phyloP scores from a whole-genome alignment of 2,113 vertebrate genomes.

The Coryphaenoides rupestris region DNA sequence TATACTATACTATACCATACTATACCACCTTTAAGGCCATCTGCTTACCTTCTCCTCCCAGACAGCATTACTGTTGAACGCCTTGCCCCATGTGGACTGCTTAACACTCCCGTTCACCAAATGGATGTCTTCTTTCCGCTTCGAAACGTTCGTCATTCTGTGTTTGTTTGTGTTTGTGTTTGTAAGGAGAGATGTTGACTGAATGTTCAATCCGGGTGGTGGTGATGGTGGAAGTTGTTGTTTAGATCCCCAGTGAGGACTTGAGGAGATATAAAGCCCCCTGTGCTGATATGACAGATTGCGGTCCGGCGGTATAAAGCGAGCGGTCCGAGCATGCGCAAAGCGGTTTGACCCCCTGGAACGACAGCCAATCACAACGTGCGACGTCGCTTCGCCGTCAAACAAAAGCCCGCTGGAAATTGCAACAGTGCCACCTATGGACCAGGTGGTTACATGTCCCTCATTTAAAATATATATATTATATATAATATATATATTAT shows the following conservation, averaged over 20 bases:
- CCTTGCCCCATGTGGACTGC: conserved; percentile 77
- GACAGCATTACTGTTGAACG: conserved; percentile 68
- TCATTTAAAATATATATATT: too few species aligned
- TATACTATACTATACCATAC: too few species aligned
- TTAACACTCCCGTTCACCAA: conserved; percentile 73
- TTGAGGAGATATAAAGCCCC: conserved; percentile 1
- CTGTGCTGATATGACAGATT: conserved; percentile 65
- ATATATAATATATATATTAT: too few species aligned
- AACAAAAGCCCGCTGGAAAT: neutral
- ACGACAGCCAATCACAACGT: conserved; percentile 63
- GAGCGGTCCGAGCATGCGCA: conserved; percentile 56
- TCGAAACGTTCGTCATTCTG: conserved; percentile 70
- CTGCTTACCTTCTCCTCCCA: conserved; percentile 76
- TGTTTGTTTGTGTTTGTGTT: neutral
- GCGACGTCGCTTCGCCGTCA: conserved; percentile 59
- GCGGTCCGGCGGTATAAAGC: conserved; percentile 22
- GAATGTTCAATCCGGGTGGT: neutral
- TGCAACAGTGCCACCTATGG: conserved; percentile 32
- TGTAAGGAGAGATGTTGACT: neutral
- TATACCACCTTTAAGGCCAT: neutral
- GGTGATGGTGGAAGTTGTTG: neutral
- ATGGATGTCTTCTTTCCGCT: conserved; percentile 75
- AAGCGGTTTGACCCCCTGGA: conserved; percentile 43
- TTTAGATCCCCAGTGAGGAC: conserved; percentile 23
- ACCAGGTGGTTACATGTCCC: too few species aligned